Evolutionary conservation across 2,888 invertebrate species (phyloP), one percentile per base, ranked within the genome.

Genomic region (Limulus polyphemus): DNA sequence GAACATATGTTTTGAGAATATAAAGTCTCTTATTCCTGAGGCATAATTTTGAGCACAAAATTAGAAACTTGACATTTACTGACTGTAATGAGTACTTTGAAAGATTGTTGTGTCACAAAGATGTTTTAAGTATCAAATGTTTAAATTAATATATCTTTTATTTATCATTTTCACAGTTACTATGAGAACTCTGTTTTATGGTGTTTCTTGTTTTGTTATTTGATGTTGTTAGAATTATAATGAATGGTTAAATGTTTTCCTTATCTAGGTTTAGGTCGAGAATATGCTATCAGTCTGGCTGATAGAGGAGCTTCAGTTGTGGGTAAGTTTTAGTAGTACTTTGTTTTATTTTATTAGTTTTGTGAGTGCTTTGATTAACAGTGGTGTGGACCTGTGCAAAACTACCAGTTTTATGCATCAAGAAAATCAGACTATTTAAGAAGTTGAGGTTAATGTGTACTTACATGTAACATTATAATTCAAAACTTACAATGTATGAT

Each of bases 241-340:
- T 48, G 49, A 48, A 11, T 17, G 12, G 47, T n/a, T 51, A 58
- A 11, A 46, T 46, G 54, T 12, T 54, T 59, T 14, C 47, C 14
- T 57, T 54, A 60, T 57, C 14, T 49, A 63, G 62, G 63, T 47
- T 57, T 99, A 13, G 98, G 98, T 13, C 84, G 86, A 72, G 88
- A 90, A 46, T 99, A 99, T 75, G 99, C 99, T 1, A 78, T 97
- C 60, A 80, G 93, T 55, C 85, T 99, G 75, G 97, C 86, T 1
- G 87, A 88, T 3, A 83, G 95, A 71, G 98, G 99, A 58, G 97
- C 98, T 57, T 89, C 90, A 74, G 93, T 99, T 32, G 92, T 99
- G 47, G 80, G 79, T 79, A 70, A 71, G 76, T 69, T 16, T 7
- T 12, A 17, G 59, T 55, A 14, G 16, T 13, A 46, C 13, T 47